Evolutionary conservation across 2,797 vertebrate genomes (phyloP).

Genomic region (Sebastes diploproa): DNA sequence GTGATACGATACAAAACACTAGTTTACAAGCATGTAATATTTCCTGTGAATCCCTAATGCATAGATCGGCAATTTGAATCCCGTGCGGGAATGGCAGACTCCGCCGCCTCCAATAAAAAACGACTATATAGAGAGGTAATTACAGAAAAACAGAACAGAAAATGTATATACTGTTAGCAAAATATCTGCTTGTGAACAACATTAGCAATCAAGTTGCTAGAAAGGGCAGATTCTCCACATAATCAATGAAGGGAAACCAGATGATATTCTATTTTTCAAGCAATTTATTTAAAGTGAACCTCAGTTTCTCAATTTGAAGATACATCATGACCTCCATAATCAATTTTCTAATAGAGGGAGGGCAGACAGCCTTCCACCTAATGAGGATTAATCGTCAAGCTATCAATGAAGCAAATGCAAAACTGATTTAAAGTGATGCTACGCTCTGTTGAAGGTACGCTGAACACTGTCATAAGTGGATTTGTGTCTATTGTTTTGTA

Average conservation of each 20-base stretch:
- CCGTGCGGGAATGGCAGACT: not conserved
- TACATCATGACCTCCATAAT: constrained; percentile 4
- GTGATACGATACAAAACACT: constrained; percentile 1
- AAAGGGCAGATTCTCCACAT: not conserved
- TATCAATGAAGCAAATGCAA: constrained; percentile 19
- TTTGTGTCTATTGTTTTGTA: constrained; percentile 23
- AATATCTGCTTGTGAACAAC: not conserved
- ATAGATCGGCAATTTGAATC: not conserved
- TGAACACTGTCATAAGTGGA: constrained; percentile 2
- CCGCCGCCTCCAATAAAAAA: not conserved
- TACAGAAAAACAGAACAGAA: not conserved
- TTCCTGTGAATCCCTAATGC: not conserved
- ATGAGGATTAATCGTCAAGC: constrained; percentile 43
- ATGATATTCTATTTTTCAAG: not conserved
- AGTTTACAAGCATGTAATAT: constrained; percentile 5
- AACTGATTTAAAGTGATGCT: constrained; percentile 20
- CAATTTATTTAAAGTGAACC: constrained; percentile 13
- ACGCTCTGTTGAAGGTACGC: constrained; percentile 6
- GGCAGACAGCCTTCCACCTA: constrained; percentile 13
- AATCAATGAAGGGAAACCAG: not conserved
- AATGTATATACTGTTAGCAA: not conserved
- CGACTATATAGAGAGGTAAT: not conserved
- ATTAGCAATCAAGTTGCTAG: not conserved
- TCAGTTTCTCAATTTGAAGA: constrained; percentile 6
- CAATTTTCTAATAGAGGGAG: not conserved